Base-by-base conservation (phyloP, 2,113 vertebrate species). In the Geococcyx californianus region DNA sequence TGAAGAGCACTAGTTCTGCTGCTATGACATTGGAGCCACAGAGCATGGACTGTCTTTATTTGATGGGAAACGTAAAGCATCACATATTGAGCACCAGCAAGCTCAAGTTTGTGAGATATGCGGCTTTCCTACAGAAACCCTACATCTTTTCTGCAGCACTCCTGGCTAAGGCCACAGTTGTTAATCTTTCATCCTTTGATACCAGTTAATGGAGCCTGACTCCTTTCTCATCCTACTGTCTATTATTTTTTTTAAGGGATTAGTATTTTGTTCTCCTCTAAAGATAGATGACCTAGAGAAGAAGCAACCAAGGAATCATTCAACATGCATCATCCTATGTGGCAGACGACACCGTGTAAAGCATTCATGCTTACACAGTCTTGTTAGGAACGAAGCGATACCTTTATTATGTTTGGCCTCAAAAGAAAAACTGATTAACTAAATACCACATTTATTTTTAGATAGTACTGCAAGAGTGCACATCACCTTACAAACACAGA, bases 361-460 rank as follows among this genome's bases (percentile, higher is more conserved):
- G 19, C 29, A 19, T 52, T 70, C 29, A 16, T 20, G 18, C 80
- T 78, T 74, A 49, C 66, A 6, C 5, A 40, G 33, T 36, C 89
- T 69, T 1, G 0, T 33, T 69, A 90, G 82, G 67, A 95, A 87
- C 55, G 29, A 82, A 92, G 64, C 38, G 45, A 63, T 76, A 82
- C 29, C 58, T 96, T 89, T 81, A 89, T 78, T 58, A 69, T 24
- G 29, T 76, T 58, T 74, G 58, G 49, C 69, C 80, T 91, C 77
- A 49, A 34, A 93, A 87, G 31, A 59, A 94, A 90, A 95, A 89
- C 59, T 74, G 31, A 93, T 96, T 96, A 93, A 90, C 79, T 96
- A 78, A 78, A 68, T 64, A 84, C 19, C 87, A 93, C 60, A 28
- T 96, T 96, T 96, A 96, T 95, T 96, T 91, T 82, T 90, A 94